Percentiles rank a stretch among this genome's conserved stretches.
Evolutionary conservation across 2,797 vertebrate genomes (phyloP).

Genomic region (Glyptemys insculpta): DNA sequence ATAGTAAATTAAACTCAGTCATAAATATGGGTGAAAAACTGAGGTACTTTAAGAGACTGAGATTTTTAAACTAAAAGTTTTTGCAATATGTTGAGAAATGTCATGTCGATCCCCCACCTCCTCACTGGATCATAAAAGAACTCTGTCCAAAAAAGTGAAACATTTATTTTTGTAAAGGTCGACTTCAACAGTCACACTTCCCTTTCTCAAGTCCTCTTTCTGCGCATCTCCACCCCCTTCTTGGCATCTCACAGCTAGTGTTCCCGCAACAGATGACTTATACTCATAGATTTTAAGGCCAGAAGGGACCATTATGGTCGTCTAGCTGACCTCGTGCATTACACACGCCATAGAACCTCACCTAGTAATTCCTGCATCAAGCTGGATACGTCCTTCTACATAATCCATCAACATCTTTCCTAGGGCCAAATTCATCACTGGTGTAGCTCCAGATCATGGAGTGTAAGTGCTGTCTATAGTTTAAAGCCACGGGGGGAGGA

Average conservation of each 20-base stretch:
- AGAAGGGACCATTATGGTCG: not conserved
- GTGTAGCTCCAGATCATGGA: not conserved
- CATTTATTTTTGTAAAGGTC: not conserved
- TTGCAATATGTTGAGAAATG: not conserved
- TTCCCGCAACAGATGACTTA: conserved; percentile 35
- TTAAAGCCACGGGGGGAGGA: not conserved
- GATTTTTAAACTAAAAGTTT: conserved; percentile 8
- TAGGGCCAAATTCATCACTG: conserved; percentile 26
- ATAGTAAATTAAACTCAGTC: conserved; percentile 20
- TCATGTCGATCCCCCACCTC: not conserved
- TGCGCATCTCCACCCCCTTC: not conserved
- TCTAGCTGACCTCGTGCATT: conserved; percentile 15
- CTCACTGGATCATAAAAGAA: not conserved
- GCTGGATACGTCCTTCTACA: conserved; percentile 12
- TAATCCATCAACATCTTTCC: not conserved
- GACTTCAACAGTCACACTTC: not conserved
- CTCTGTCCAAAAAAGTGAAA: not conserved
- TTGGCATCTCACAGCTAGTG: conserved; percentile 18
- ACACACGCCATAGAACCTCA: not conserved
- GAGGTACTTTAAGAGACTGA: conserved; percentile 19
- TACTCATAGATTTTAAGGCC: not conserved
- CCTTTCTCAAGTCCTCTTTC: not conserved
- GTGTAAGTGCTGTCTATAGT: not conserved
- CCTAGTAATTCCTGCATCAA: conserved; percentile 35
- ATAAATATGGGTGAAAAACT: conserved; percentile 32